A percentile compares a stretch with the other conserved stretches of the same genome.
Conservation (phyloP, 2,113 vertebrate genomes). For the Amblyornis subalaris region DNA sequence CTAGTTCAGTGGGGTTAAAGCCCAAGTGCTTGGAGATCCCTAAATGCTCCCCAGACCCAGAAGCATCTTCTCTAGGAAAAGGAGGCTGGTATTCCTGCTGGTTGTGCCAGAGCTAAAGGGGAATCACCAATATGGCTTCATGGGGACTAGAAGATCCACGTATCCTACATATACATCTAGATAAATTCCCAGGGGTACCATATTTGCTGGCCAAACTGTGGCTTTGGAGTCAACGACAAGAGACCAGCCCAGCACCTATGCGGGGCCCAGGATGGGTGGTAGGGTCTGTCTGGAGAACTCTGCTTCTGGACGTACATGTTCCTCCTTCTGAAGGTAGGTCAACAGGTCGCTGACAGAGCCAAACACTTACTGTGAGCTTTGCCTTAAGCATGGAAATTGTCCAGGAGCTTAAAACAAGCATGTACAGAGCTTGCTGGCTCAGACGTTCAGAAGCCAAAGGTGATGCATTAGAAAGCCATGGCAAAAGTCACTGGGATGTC, state of each 20-base stretch:
- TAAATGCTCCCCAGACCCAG: neutral
- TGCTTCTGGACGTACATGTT: neutral
- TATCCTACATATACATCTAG: neutral
- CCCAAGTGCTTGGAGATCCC: neutral
- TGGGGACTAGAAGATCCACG: neutral
- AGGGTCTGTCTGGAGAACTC: neutral
- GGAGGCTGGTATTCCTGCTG: neutral
- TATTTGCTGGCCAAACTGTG: neutral
- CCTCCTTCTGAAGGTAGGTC: neutral
- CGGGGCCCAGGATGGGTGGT: no score
- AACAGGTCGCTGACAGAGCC: neutral
- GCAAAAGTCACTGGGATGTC: neutral
- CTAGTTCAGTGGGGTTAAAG: neutral
- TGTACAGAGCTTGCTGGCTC: neutral
- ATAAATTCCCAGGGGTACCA: neutral
- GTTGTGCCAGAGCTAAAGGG: neutral
- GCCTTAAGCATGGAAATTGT: neutral
- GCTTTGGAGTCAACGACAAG: neutral
- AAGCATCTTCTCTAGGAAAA: neutral
- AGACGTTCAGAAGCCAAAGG: neutral
- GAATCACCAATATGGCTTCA: neutral
- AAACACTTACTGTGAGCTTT: neutral
- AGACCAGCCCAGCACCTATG: rapidly evolving
- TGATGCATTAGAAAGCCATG: neutral
- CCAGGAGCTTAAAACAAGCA: neutral